Evolutionary conservation across 2,113 vertebrate species (phyloP).

Genomic region (Hypomesus transpacificus): DNA sequence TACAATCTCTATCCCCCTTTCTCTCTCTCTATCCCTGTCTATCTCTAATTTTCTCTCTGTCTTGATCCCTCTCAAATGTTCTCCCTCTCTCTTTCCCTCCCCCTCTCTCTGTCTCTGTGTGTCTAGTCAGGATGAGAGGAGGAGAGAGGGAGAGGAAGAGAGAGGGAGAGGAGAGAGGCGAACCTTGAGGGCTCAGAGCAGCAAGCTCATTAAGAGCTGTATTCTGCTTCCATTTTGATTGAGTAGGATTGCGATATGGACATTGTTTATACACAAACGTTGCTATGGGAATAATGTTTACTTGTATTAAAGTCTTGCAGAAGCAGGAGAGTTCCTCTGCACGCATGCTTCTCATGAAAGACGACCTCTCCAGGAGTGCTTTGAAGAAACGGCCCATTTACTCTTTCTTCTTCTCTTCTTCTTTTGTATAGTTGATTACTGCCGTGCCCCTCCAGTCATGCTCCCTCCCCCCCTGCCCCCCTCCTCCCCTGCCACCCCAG

Average conservation of each 20-base stretch:
- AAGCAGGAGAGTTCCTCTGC: constrained; percentile 39
- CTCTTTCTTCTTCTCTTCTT: constrained; percentile 7
- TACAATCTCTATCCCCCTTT: neutral
- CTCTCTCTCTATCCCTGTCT: neutral
- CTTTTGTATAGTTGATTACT: constrained; percentile 27
- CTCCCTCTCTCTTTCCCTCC: neutral
- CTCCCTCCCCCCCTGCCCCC: constrained; percentile 36
- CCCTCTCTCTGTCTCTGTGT: neutral
- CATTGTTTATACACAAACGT: constrained; percentile 71
- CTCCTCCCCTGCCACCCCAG: neutral
- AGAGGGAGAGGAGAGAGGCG: constrained; percentile 28
- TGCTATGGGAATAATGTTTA: constrained; percentile 70
- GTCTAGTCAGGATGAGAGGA: neutral
- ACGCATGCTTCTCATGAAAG: constrained; percentile 67
- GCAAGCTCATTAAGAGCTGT: constrained; percentile 74
- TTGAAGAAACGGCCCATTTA: constrained; percentile 43
- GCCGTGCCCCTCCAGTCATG: constrained; percentile 20
- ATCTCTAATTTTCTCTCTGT: neutral
- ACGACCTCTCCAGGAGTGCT: constrained; percentile 62
- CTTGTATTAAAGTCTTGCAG: constrained; percentile 61
- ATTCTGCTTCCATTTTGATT: constrained; percentile 66
- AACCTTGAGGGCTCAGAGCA: constrained; percentile 63
- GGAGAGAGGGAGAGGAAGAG: neutral
- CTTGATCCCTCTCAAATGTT: neutral
- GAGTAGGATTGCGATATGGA: constrained; percentile 62